phyloP scores from a whole-genome alignment of 2,888 invertebrate species.

The Odontomyia ornata region DNA sequence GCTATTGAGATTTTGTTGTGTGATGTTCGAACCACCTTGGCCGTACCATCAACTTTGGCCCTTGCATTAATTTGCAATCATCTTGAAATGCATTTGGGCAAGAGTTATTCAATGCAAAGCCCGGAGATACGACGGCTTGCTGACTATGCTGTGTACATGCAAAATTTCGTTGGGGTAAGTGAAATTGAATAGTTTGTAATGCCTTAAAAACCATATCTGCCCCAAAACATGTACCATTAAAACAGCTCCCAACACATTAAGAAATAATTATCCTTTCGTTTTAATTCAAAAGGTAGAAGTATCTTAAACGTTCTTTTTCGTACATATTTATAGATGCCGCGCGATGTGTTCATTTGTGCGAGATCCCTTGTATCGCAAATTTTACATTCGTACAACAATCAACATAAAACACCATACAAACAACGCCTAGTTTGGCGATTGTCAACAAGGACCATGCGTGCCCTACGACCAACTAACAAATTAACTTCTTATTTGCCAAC shows the following conservation, averaged over 20 bases:
- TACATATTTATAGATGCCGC: slow-evolving; percentile 69
- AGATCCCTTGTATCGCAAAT: slow-evolving; percentile 72
- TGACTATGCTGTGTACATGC: slow-evolving; percentile 76
- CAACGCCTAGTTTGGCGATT: slow-evolving; percentile 82
- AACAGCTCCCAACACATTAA: too few species aligned
- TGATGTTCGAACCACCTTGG: slow-evolving; percentile 78
- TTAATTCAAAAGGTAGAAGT: too few species aligned
- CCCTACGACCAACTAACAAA: slow-evolving; percentile 78
- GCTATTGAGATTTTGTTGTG: slow-evolving; percentile 79
- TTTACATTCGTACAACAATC: slow-evolving; percentile 76
- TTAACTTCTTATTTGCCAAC: slow-evolving; percentile 77
- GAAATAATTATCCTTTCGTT: too few species aligned
- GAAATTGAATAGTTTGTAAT: too few species aligned
- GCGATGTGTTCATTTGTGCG: slow-evolving; percentile 71
- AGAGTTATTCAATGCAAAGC: slow-evolving; percentile 62
- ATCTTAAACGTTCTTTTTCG: not conserved
- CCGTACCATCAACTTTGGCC: slow-evolving; percentile 78
- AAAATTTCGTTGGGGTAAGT: slow-evolving; percentile 76
- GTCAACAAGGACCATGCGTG: slow-evolving; percentile 74
- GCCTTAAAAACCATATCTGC: too few species aligned
- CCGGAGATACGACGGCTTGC: slow-evolving; percentile 71
- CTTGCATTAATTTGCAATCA: slow-evolving; percentile 79
- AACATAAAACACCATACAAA: slow-evolving; percentile 72
- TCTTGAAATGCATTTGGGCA: slow-evolving; percentile 67
- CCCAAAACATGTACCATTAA: too few species aligned